phyloP scores from a whole-genome alignment of 2,888 invertebrate genomes.

The Yponomeuta cagnagella region DNA sequence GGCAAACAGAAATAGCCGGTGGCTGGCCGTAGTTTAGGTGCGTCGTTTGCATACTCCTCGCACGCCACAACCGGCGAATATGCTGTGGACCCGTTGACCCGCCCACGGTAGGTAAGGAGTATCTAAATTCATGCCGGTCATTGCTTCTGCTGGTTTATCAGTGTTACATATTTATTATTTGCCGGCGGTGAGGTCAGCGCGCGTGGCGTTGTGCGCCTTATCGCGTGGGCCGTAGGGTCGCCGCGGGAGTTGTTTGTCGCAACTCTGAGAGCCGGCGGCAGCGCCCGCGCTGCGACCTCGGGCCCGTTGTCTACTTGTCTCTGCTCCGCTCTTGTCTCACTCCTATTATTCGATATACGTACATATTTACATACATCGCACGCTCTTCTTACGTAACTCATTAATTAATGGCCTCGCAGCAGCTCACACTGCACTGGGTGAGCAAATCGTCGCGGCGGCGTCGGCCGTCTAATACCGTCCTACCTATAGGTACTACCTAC shows the following conservation, averaged over 20 bases:
- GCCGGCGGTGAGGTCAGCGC: conserved; percentile 38
- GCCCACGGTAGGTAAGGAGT: not conserved
- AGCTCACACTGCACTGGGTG: not conserved
- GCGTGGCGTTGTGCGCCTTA: conserved; percentile 65
- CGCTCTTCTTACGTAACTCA: conserved; percentile 38
- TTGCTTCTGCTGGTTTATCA: conserved; percentile 69
- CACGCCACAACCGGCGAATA: conserved; percentile 47
- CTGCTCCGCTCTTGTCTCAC: conserved; percentile 66
- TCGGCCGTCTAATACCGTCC: not conserved
- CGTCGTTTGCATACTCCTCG: conserved; percentile 35
- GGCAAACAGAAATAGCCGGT: conserved; percentile 45
- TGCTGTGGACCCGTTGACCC: conserved; percentile 45
- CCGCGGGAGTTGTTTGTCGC: conserved; percentile 22
- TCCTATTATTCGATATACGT: conserved; percentile 27
- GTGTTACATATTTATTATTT: conserved; percentile 74
- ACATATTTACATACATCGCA: conserved; percentile 28
- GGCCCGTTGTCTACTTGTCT: conserved; percentile 26
- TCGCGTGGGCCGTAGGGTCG: conserved; percentile 66
- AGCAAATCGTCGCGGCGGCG: not conserved
- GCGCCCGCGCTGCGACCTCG: conserved; percentile 54
- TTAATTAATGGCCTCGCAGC: not conserved
- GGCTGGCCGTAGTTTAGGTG: conserved; percentile 35
- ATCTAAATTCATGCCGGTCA: conserved; percentile 65
- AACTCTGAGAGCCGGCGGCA: conserved; percentile 22
- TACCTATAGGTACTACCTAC: not conserved